These are phyloP conservation scores for Dendroctonus valens DNA, from an alignment of 1,140 invertebrate genomes.

Conservation along the genomic window DNA sequence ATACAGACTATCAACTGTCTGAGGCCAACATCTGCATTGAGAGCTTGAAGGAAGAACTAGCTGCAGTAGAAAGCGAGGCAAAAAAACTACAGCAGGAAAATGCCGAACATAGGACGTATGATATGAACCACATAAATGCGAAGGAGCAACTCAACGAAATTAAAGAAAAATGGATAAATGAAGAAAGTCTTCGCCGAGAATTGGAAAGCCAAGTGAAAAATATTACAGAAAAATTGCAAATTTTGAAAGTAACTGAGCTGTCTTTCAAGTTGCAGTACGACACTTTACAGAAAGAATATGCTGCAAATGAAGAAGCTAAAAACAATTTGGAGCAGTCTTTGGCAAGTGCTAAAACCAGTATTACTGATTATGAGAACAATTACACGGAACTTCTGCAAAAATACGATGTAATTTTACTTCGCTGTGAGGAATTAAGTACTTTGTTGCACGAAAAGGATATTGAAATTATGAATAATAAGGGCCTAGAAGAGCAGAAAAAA, in stretches of 20 bases:
- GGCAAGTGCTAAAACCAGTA: constrained; percentile 17
- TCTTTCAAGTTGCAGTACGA: constrained; percentile 43
- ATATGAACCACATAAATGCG: constrained; percentile 45
- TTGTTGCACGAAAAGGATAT: constrained; percentile 21
- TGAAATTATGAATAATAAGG: constrained; percentile 9
- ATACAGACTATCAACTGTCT: constrained; percentile 50
- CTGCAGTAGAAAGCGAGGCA: constrained; percentile 46
- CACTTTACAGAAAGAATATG: constrained; percentile 42
- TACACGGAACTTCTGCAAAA: constrained; percentile 33
- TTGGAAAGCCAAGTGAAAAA: constrained; percentile 37
- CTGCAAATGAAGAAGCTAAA: constrained; percentile 32
- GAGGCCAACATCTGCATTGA: constrained; percentile 45
- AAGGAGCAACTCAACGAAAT: constrained; percentile 40
- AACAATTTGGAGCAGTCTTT: constrained; percentile 34
- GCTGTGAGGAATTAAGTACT: constrained; percentile 29
- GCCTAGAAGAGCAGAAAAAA: constrained; percentile 11
- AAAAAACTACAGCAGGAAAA: constrained; percentile 45
- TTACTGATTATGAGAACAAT: constrained; percentile 34
- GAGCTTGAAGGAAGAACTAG: constrained; percentile 45
- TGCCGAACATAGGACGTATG: constrained; percentile 41
- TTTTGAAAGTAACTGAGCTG: constrained; percentile 44
- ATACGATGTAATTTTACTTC: constrained; percentile 26
- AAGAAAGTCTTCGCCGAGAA: constrained; percentile 39
- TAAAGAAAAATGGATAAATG: constrained; percentile 38
- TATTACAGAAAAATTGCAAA: constrained; percentile 42